Evolutionary conservation across 2,113 vertebrate genomes (phyloP).

Genomic region (Taxidea taxus): DNA sequence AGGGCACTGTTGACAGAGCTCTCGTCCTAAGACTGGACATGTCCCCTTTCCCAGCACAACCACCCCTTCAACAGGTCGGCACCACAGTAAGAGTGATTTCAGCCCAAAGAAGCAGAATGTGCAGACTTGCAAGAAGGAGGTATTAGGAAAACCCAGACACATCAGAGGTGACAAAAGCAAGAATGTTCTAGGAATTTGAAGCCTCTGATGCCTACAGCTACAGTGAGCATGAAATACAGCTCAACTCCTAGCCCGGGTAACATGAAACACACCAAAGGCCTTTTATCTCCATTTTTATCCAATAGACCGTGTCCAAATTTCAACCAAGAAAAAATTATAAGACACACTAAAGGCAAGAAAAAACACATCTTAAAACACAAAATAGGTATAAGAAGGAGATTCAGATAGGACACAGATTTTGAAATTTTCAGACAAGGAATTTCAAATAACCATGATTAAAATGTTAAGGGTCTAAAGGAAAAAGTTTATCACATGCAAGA

Average conservation of each 20-base stretch:
- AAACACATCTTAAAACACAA: background rate
- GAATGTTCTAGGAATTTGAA: background rate
- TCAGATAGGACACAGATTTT: background rate
- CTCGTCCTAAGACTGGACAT: fast-evolving
- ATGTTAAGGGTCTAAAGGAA: background rate
- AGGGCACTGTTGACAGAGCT: background rate
- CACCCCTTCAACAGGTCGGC: fast-evolving
- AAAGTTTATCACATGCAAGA: too few relatives aligned
- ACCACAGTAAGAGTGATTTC: fast-evolving
- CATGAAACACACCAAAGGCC: fast-evolving
- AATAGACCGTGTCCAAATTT: too few relatives aligned
- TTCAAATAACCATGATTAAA: background rate
- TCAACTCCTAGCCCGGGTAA: too few relatives aligned
- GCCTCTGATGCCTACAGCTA: background rate
- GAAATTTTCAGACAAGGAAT: background rate
- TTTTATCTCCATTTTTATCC: background rate
- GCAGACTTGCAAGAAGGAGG: background rate
- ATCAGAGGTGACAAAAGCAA: too few relatives aligned
- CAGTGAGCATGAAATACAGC: fast-evolving
- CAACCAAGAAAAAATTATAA: background rate
- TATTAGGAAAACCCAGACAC: background rate
- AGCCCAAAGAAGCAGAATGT: fast-evolving
- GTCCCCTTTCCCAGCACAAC: fast-evolving
- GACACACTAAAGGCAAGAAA: too few relatives aligned
- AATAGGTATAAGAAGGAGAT: background rate